Evolutionary conservation across 2,888 invertebrate genomes (phyloP), one percentile per base, ranked within the genome.

Genomic region (Crepidodera aurea): DNA sequence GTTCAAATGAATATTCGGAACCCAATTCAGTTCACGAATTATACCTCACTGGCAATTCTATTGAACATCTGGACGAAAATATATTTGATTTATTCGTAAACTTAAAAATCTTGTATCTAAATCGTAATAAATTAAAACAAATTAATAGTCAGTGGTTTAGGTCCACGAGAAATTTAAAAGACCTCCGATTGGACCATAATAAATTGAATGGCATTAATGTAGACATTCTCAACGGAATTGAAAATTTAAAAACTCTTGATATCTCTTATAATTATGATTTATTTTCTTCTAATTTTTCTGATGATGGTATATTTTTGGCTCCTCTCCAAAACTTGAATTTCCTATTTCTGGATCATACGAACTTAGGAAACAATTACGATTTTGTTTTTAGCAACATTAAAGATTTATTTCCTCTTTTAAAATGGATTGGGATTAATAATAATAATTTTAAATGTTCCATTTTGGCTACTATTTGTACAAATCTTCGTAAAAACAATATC

Each of bases 101-200:
- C 12, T 39, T 54, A 16, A 16, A 7, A 19, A 22, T 25, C 7
- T n/a, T 54, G 10, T 10, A 10, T 3, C 27, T 54, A 40, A 8
- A 54, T 12, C 39, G 7, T 8, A 54, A 54, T 19, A 12, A 39
- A 6, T 8, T 54, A 4, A 37, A n/a, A 6, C 3, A 5, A 6
- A 29, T 48, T 29, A 15, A 27, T 6, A 27, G 15, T 42, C 1
- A 25, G 7, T 18, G 22, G 5, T 39, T 42, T 10, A 27, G 27
- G 3, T 16, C 4, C 8, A 29, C 18, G 10, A 40, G 8, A 25
- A 40, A 27, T 27, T 15, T 54, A 2, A 13, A 27, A 25, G 37
- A 12, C 13, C 13, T 54, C 1, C 13, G 40, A 16, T n/a, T 54
- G 13, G 54, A 54, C 15, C 15, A 25, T 6, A 54, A 54, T n/a